phyloP scores from a whole-genome alignment of 2,888 invertebrate species.

The Kryphioiulus occultus region DNA sequence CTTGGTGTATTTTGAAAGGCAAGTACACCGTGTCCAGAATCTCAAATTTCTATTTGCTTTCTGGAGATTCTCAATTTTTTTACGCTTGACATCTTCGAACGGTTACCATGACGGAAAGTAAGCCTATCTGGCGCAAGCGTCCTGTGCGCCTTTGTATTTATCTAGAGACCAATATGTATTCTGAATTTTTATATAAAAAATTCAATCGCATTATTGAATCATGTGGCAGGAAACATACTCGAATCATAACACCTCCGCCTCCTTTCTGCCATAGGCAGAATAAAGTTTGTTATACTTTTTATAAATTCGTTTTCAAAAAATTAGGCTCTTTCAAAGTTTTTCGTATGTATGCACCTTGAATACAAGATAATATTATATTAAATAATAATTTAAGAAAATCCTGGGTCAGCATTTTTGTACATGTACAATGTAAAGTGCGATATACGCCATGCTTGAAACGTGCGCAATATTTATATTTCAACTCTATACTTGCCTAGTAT shows the following conservation, averaged over 20 bases:
- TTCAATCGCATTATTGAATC: conserved; percentile 32
- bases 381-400: too few relatives aligned
- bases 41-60: conserved; percentile 22
- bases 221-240: neutral
- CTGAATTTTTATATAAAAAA: conserved; percentile 20
- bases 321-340: neutral
- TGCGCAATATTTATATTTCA: too few relatives aligned
- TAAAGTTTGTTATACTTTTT: neutral
- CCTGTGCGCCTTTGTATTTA: neutral
- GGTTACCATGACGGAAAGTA: neutral
- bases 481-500: too few relatives aligned
- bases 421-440: too few relatives aligned
- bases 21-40: conserved; percentile 39
- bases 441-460: too few relatives aligned
- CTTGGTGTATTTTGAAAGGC: neutral
- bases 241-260: conserved; percentile 33
- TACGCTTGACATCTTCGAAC: neutral
- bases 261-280: neutral
- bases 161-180: neutral
- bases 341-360: neutral
- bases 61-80: neutral
- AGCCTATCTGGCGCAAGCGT: neutral
- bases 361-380: too few relatives aligned
- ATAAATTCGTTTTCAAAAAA: neutral
- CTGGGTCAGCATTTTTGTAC: too few relatives aligned